Conservation (phyloP, 2,888 invertebrate species). For the Agrotis exclamationis region DNA sequence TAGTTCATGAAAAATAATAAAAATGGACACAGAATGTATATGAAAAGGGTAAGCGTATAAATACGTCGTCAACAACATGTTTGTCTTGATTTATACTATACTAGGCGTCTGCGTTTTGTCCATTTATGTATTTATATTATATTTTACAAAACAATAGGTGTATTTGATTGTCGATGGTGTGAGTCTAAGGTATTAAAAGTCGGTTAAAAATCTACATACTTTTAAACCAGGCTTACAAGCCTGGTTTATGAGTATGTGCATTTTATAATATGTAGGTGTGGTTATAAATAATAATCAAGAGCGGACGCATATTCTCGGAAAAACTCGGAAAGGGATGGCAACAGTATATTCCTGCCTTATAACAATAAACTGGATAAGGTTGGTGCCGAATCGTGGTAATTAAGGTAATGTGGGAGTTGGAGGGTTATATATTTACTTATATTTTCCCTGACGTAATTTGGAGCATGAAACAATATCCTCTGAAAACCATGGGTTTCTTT, state of each 20-base stretch:
- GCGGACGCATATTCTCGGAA: neutral
- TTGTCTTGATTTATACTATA: neutral
- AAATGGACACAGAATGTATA: neutral
- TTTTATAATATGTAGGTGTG: neutral
- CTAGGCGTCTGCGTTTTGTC: neutral
- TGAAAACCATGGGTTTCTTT: no score
- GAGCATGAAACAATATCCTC: no score
- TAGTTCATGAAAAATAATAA: no score
- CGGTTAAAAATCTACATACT: no score
- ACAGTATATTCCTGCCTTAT: neutral
- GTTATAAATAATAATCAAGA: neutral
- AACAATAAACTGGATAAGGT: neutral
- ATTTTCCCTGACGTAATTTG: no score
- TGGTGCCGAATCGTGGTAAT: constrained; percentile 1
- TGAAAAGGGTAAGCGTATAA: neutral
- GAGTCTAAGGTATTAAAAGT: no score
- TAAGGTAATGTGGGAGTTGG: neutral
- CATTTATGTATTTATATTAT: neutral
- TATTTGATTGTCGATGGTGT: no score
- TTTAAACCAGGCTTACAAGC: neutral
- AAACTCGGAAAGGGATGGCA: neutral
- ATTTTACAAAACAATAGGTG: no score
- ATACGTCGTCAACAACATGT: neutral
- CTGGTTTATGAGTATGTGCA: neutral
- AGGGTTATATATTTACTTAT: neutral